Base-by-base conservation (phyloP, 2,888 invertebrate species). In the Apamea monoglypha region DNA sequence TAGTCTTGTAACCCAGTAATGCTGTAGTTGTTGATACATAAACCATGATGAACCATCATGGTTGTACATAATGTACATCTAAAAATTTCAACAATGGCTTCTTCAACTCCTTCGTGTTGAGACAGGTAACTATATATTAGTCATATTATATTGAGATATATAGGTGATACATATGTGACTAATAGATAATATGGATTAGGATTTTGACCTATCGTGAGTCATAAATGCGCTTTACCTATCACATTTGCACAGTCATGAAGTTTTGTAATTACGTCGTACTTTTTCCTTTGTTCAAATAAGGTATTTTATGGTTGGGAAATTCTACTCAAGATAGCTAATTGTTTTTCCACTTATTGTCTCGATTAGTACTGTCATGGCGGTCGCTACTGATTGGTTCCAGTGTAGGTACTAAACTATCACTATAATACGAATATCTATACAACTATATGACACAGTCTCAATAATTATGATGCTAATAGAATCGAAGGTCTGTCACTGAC, bases 401-500 rank as follows among this genome's bases (percentile, higher is more conserved):
- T 64, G 44, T 50, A 85, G 12, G 3, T 36, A 71, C 1, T 3
- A 63, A 36, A 16, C 25, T 47, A 63, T 59, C 40, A 50, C 72
- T n/a, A 29, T 64, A 79, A 29, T 50, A 81, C 47, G 16, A 56
- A 29, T n/a, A 69, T 50, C 50, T 50, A 50, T 40, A 32, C 40
- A 71, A 50, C 25, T 64, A 64, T 25, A 61, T 47, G 63, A 81
- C 68, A 63, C 21, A 69, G 16, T 82, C n/a, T 63, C 82, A 85
- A 68, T 40, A n/a, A n/a, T n/a, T n/a, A 56, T 12, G 10, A 56
- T 36, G 82, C 18, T 82, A 82, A 82, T 81, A 64, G 25, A 74
- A 21, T 74, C 32, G 73, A 82, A 82, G 85, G 82, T 63, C 67
- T 80, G 47, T 53, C 18, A 72, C n/a, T 21, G 59, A 64, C 50